Base-by-base conservation (phyloP, 1,140 invertebrate species). In the Uloborus diversus region DNA sequence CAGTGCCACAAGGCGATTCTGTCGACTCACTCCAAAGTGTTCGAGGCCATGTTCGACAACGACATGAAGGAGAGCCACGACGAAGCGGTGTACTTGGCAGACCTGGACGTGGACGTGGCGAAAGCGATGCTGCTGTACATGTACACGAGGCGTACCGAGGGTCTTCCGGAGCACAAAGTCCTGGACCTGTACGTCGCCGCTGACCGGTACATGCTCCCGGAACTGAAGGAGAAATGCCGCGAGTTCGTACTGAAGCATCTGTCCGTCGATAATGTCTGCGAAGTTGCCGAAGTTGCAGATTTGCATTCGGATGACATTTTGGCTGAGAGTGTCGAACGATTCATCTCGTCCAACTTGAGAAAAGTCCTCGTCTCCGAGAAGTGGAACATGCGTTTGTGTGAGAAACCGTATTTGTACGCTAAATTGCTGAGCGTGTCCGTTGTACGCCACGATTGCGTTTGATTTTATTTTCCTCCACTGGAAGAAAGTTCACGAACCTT, bases 21-120 rank as follows among this genome's bases (percentile, higher is more conserved):
- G 86, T 93, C 88, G 95, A 96, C 96, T 81, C 91, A 96, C 83
- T 98, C 95, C 90, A 95, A 95, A 20, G 91, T 92, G 11, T 99
- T 98, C 88, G 94, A 95, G 84, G 97, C 97, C 65, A 99, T 99
- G 97, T 99, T 99, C 88, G 96, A 97, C 87, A 96, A 99, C 88
- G 95, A 98, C 88, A 98, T 99, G 96, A 95, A 98, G 86, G 97
- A 99, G 86, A 90, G 94, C 82, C 30, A 71, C 4, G 82, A 82
- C 17, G 84, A 79, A 25, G 32, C 61, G 4, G 33, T 83, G 30
- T 83, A 86, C 25, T 53, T 62, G 1, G 76, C 83, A 9, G 62
- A 79, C 25, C 3, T 66, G 37, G 25, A 66, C 4, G 23, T 14
- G 3, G 25, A 30, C 25, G 32, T 30, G 1, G 11, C 32, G 27